Base-by-base conservation (phyloP, 2,888 invertebrate species). In the Orthonevra nobilis region DNA sequence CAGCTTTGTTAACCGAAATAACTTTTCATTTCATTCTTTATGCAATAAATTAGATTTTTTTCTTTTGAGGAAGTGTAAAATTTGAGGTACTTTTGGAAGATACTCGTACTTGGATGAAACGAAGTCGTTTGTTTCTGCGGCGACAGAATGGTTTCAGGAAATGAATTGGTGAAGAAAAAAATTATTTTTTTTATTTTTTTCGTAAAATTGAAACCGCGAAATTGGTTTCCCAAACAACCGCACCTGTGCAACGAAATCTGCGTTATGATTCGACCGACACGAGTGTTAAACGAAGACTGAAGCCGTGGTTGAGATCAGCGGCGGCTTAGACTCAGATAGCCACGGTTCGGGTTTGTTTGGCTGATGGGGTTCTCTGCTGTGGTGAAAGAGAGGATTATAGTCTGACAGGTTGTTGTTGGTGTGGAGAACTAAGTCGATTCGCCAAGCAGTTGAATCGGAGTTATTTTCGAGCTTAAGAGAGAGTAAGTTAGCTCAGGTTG, bases 1-100 rank as follows among this genome's bases (percentile, higher is more conserved):
- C 79, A 79, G 38, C 79, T 72, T 61, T 79, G 79, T 79, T 79
- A 61, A 68, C 73, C 54, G 79, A 79, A 61, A 68, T 68, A 68
- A 73, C 79, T 79, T 79, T 79, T 68, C 66, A 79, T 79, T 79
- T 79, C 73, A 73, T 64, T 73, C 50, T 54, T 46, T 12, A 44
- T 54, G 54, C 48, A 38, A 48, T 14, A 40, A 26, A 46, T 14
- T 7, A 5, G 5, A 23, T 56, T 50, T 48, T 63, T 50, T 56
- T 52, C 44, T 72, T 66, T 66, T 54, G 58, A 70, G 77, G 77
- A 77, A 77, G 77, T 63, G 58, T 46, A 36, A 15, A 40, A 54
- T 42, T 26, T 30, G 15, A 1, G 36, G 38, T 54, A 63, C 38
- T 38, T 46, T 15, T 42, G 36, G 38, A 42, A 52, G 23, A 64